Evolutionary conservation across 2,797 vertebrate species (phyloP).

Genomic region (Nyctalus aviator): DNA sequence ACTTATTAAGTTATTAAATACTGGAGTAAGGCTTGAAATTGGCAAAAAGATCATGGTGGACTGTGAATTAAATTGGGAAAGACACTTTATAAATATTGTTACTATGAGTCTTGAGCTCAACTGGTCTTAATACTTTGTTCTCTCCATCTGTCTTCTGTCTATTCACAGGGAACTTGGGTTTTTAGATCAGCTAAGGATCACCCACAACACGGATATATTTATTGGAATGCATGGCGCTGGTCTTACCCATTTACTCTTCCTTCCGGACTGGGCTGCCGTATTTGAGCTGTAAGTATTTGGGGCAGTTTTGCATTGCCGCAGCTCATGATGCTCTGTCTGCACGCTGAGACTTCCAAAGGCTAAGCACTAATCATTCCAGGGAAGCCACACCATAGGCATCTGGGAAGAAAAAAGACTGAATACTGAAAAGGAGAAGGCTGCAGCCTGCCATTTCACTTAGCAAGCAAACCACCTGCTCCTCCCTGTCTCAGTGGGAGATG

Average conservation of each 20-base stretch:
- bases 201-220: slow-evolving; percentile 98
- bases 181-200: slow-evolving; percentile 94
- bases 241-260: slow-evolving; percentile 97
- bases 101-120: neutral
- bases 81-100: neutral
- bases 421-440: neutral
- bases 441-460: neutral
- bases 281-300: slow-evolving; percentile 95
- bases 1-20: neutral
- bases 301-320: neutral
- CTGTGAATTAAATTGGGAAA: neutral
- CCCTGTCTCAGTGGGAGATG: neutral
- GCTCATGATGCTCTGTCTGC: neutral
- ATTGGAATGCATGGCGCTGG: slow-evolving; percentile 98
- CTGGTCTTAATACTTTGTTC: neutral
- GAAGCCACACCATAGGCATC: neutral
- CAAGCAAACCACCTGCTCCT: neutral
- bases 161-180: slow-evolving; percentile 93
- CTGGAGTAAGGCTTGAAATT: neutral
- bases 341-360: neutral
- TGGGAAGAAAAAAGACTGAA: neutral
- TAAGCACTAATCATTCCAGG: neutral
- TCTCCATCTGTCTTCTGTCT: neutral
- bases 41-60: neutral
- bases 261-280: slow-evolving; percentile 98